A percentile compares a stretch with the other conserved stretches of the same genome.
Evolutionary conservation across 2,888 invertebrate species (phyloP).

Genomic region (Rutpela maculata): DNA sequence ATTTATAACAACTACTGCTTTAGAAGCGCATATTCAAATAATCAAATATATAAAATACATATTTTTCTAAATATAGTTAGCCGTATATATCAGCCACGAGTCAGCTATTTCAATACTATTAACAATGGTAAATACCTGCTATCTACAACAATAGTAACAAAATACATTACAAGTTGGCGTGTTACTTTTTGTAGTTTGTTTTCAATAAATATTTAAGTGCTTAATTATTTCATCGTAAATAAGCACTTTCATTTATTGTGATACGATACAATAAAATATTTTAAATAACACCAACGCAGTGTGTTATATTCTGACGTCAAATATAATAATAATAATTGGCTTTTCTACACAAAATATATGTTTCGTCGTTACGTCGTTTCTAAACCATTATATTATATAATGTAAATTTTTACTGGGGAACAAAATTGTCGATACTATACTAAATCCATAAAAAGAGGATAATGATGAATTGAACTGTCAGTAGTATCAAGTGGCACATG

Average conservation of each 20-base stretch:
- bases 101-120: neutral
- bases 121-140: neutral
- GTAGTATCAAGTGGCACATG: too few species aligned
- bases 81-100: too few species aligned
- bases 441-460: too few species aligned
- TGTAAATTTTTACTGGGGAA: too few species aligned
- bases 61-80: too few species aligned
- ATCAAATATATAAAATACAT: too few species aligned
- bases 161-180: neutral
- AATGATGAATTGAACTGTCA: too few species aligned
- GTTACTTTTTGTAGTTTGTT: neutral
- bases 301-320: neutral
- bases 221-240: neutral
- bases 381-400: neutral
- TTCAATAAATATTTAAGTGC: neutral
- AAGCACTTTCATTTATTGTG: neutral
- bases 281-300: neutral
- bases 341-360: neutral
- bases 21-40: too few species aligned
- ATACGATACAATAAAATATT: neutral
- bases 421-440: too few species aligned
- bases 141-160: neutral
- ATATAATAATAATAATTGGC: neutral
- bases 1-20: too few species aligned
- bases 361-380: neutral